Evolutionary conservation across 1,140 invertebrate genomes (phyloP).

Genomic region (Littorina saxatilis): DNA sequence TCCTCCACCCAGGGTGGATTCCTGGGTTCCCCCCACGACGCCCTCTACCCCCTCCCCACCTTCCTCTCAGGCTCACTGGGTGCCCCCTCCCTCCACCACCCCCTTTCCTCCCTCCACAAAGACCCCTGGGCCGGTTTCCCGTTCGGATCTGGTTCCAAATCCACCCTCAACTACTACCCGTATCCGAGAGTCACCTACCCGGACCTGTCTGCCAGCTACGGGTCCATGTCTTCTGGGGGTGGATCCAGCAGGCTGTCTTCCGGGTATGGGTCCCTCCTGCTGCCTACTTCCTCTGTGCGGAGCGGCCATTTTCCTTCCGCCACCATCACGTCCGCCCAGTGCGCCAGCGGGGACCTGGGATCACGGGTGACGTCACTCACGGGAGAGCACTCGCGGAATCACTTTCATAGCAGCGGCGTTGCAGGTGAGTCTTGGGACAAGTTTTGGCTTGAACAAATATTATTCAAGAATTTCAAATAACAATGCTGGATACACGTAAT

Average conservation of each 20-base stretch:
- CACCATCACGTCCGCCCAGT: constrained; percentile 22
- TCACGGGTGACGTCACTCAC: neutral
- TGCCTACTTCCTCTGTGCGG: neutral
- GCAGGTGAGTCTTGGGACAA: neutral
- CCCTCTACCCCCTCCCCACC: constrained; percentile 11
- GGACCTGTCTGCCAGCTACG: neutral
- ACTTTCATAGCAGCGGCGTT: neutral
- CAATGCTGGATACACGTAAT: too few relatives aligned
- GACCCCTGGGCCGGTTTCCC: constrained; percentile 22
- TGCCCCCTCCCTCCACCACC: neutral
- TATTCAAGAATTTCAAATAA: too few relatives aligned
- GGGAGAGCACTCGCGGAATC: neutral
- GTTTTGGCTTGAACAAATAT: too few relatives aligned
- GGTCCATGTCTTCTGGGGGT: neutral
- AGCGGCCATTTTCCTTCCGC: neutral
- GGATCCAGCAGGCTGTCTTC: neutral
- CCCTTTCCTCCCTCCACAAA: constrained; percentile 9
- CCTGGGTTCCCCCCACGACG: neutral
- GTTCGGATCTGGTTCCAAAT: neutral
- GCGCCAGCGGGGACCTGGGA: too few relatives aligned
- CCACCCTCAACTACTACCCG: constrained; percentile 22
- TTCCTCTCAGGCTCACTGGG: neutral
- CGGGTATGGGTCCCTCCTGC: neutral
- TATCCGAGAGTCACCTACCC: neutral
- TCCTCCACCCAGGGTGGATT: neutral